Evolutionary conservation across 2,797 vertebrate species (phyloP), one percentile per base, ranked within the genome.

Genomic region (Mycteria americana): DNA sequence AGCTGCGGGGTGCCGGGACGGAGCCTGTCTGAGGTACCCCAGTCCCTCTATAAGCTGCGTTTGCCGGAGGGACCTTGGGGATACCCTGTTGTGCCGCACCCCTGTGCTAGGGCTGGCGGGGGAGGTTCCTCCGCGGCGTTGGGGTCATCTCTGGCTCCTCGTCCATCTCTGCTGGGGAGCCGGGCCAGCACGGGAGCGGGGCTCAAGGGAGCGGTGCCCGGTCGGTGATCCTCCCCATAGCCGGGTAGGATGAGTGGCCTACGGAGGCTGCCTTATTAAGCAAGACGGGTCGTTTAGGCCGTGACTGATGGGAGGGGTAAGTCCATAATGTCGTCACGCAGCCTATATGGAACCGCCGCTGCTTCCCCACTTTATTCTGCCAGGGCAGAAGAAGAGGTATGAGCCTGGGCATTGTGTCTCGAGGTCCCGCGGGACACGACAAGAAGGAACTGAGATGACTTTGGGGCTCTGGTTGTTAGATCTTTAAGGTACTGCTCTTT

Each of bases 21-120:
- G 2, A 16, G 6, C 15, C 11, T 14, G 12, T 2, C 8, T 8
- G 3, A 12, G 27, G 18, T 24, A 10, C 2, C 23, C 7, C 25
- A 6, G 25, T 23, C 5, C 24, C 7, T 41, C 22, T 6, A 6
- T 1, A 9, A 3, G 13, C 31, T 54, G 10, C 0, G 1, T 6
- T 17, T 60, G 25, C 12, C 19, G 31, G 25, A 7, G 5, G 13
- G 4, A 3, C 1, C 7, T 13, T 4, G 4, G 13, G 11, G 18
- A 1, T 7, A 2, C 1, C 28, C 18, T 4, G 5, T 13, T 22
- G 41, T 37, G 17, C 33, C 27, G 7, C 11, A 4, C 19, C 14
- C 9, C 4, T 1, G 0, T 6, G 9, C 14, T 16, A 18, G n/a
- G 27, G 11, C 16, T 2, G 11, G 37, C 11, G 37, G 37, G 39